Percentiles rank a stretch among this genome's conserved stretches.
phyloP scores from a whole-genome alignment of 2,113 vertebrate species.

The Oreochromis niloticus region DNA sequence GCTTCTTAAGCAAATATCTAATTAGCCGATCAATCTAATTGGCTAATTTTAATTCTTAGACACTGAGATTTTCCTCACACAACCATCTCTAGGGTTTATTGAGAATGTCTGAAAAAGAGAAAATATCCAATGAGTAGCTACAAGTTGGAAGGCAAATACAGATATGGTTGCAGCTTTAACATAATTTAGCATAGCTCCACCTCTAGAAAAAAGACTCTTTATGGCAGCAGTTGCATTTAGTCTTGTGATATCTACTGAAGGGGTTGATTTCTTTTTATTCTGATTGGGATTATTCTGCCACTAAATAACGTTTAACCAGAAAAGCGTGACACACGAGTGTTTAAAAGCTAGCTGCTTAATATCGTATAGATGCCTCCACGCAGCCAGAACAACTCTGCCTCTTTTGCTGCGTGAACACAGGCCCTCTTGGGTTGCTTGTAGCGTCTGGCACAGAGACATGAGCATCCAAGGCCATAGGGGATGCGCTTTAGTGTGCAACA shows the following conservation, averaged over 20 bases:
- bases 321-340: not conserved
- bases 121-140: not conserved
- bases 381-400: not conserved
- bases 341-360: not conserved
- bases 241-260: not conserved
- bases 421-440: not conserved
- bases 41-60: not conserved
- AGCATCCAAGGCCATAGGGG: not conserved
- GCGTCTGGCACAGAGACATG: not conserved
- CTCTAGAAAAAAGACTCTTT: not conserved
- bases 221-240: not conserved
- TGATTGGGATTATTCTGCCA: not conserved
- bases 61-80: not conserved
- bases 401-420: not conserved
- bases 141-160: not conserved
- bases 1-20: not conserved
- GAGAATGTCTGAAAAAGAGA: not conserved
- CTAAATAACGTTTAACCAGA: not conserved
- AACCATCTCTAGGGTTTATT: not conserved
- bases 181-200: not conserved
- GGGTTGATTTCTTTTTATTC: not conserved
- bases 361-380: not conserved
- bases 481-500: not conserved
- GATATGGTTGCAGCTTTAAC: not conserved
- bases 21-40: not conserved